These are phyloP conservation scores for Haliclona indistincta DNA, from an alignment of 37 sponge, comb jelly and placozoan genomes.

Conservation along the genomic window DNA sequence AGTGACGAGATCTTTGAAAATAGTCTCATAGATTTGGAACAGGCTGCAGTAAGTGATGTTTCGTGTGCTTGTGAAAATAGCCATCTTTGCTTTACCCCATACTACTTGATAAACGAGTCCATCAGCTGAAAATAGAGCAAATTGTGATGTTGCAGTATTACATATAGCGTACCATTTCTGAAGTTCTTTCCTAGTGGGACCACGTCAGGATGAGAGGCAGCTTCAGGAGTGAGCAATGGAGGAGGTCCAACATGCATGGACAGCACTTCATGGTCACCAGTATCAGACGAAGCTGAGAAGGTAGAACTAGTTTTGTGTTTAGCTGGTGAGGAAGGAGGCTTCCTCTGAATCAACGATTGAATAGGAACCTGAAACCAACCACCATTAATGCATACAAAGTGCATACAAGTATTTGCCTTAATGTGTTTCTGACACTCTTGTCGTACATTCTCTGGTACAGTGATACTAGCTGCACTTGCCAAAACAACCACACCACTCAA, in stretches of 20 bases:
- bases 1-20: slow-evolving; percentile 61
- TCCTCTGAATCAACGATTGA: neutral
- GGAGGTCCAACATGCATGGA: neutral
- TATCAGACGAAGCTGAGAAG: neutral
- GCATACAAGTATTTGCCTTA: neutral
- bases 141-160: neutral
- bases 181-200: slow-evolving; percentile 3
- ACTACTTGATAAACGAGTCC: slow-evolving; percentile 44
- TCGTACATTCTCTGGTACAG: slow-evolving; percentile 40
- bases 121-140: slow-evolving; percentile 11
- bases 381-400: neutral
- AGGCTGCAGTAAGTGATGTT: slow-evolving; percentile 36
- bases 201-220: slow-evolving; percentile 45
- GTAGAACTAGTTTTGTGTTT: neutral
- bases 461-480: slow-evolving; percentile 18
- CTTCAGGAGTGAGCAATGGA: neutral
- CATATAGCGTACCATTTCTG: slow-evolving; percentile 13
- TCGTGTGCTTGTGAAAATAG: slow-evolving; percentile 16
- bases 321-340: neutral
- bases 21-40: slow-evolving; percentile 45
- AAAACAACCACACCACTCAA: slow-evolving; percentile 45
- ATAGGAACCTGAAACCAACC: neutral
- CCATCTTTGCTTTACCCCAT: slow-evolving; percentile 29
- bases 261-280: neutral
- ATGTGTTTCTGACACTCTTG: slow-evolving; percentile 6